phyloP scores from a whole-genome alignment of 2,797 vertebrate species.

The Nothura maculosa region DNA sequence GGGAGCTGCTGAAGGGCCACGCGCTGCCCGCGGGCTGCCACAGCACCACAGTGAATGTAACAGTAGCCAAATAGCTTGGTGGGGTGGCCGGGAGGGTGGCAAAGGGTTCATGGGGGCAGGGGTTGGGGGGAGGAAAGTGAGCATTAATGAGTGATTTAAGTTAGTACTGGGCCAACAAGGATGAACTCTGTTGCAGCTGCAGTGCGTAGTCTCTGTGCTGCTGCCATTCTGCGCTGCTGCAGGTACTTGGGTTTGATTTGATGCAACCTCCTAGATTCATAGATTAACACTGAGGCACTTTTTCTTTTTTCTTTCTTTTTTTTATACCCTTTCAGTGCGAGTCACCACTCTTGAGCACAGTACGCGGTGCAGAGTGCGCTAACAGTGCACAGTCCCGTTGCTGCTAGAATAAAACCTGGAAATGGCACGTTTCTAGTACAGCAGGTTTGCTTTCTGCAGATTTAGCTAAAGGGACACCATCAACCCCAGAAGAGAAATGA shows the following conservation, averaged over 20 bases:
- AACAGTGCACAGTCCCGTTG: neutral
- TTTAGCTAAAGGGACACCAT: neutral
- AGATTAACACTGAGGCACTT: neutral
- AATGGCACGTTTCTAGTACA: fast-evolving
- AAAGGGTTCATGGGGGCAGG: neutral
- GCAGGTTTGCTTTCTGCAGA: neutral
- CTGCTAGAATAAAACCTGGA: neutral
- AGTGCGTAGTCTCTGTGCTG: neutral
- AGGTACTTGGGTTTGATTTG: neutral
- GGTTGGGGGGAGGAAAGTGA: neutral
- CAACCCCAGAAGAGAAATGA: neutral
- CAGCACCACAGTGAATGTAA: slow-evolving; percentile 38
- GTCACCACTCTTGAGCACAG: neutral
- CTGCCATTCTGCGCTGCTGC: neutral
- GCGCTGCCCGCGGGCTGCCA: slow-evolving; percentile 51
- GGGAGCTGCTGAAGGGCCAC: slow-evolving; percentile 73
- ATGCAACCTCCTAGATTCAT: neutral
- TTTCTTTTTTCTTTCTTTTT: neutral
- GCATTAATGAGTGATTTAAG: fast-evolving
- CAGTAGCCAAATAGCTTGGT: slow-evolving; percentile 61
- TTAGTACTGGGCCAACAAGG: neutral
- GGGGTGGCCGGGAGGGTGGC: neutral
- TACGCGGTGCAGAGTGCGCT: neutral
- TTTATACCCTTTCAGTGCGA: neutral
- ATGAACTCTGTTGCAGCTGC: neutral